Conservation (phyloP, 2,797 vertebrate species). For the Pangasius macronema region DNA sequence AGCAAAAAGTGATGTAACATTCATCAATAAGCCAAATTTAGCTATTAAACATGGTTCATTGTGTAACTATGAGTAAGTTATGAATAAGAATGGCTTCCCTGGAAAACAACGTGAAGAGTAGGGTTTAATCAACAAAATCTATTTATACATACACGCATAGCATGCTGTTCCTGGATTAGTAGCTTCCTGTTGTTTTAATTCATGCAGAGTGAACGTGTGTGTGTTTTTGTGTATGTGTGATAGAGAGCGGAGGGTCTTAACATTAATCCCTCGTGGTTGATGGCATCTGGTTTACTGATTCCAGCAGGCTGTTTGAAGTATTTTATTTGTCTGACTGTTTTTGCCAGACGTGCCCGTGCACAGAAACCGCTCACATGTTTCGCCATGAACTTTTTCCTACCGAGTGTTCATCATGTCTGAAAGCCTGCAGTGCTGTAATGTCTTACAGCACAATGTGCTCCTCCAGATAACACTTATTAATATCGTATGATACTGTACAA, state of each 20-base stretch:
- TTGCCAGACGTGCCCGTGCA: slow-evolving; percentile 11
- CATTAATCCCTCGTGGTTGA: slow-evolving; percentile 30
- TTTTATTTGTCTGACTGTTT: slow-evolving; percentile 32
- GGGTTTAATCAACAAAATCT: neutral
- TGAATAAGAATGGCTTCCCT: neutral
- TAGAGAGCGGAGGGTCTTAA: slow-evolving; percentile 19
- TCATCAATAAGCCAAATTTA: neutral
- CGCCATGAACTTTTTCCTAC: slow-evolving; percentile 24
- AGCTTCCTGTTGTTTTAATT: slow-evolving; percentile 29
- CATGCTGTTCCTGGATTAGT: neutral
- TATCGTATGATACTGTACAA: neutral
- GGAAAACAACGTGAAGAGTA: neutral
- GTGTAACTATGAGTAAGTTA: neutral
- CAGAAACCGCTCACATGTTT: slow-evolving; percentile 31
- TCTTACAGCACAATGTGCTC: neutral
- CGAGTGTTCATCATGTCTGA: slow-evolving; percentile 22
- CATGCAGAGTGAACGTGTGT: slow-evolving; percentile 20
- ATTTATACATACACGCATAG: neutral
- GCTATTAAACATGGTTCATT: neutral
- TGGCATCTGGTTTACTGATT: slow-evolving; percentile 49
- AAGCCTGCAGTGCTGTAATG: slow-evolving; percentile 6
- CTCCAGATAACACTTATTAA: slow-evolving; percentile 3
- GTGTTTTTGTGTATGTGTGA: slow-evolving; percentile 2
- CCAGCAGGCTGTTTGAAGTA: slow-evolving; percentile 43
- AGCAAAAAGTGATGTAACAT: slow-evolving; percentile 7